A percentile compares a stretch with the other conserved stretches of the same genome.
These are phyloP conservation scores for Nibea albiflora DNA, from an alignment of 2,113 vertebrate species.

Conservation along the genomic window DNA sequence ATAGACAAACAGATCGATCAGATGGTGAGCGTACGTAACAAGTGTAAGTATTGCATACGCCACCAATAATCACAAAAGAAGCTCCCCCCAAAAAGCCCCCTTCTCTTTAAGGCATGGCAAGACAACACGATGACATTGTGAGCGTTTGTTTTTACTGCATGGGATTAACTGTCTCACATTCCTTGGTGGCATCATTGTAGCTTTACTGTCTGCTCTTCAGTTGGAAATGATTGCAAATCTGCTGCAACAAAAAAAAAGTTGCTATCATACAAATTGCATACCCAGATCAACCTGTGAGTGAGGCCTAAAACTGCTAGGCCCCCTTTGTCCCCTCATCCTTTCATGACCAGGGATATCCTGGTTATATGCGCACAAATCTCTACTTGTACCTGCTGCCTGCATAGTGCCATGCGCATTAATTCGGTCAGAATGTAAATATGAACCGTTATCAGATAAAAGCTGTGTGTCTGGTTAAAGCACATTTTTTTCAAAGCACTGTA, in stretches of 20 bases:
- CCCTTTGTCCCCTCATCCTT: background rate
- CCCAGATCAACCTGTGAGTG: background rate
- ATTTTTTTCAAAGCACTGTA: background rate
- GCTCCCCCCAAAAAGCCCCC: background rate
- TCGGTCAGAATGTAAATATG: background rate
- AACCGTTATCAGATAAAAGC: no score
- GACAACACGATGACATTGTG: constrained; percentile 15
- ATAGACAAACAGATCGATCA: background rate
- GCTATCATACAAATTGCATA: constrained; percentile 11
- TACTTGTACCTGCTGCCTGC: background rate
- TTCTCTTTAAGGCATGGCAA: background rate
- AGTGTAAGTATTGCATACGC: no score
- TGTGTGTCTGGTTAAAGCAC: no score
- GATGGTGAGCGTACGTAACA: background rate
- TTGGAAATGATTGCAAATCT: constrained; percentile 13
- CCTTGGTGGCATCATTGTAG: constrained; percentile 9
- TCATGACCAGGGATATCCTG: background rate
- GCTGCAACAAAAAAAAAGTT: constrained; percentile 25
- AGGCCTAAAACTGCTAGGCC: background rate
- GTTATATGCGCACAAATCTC: background rate
- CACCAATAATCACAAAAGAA: background rate
- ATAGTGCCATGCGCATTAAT: background rate
- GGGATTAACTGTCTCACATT: constrained; percentile 57
- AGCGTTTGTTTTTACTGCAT: constrained; percentile 35
- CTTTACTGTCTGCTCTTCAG: background rate